Conservation (phyloP, 2,797 vertebrate species). For the Steatocranus sp. region DNA sequence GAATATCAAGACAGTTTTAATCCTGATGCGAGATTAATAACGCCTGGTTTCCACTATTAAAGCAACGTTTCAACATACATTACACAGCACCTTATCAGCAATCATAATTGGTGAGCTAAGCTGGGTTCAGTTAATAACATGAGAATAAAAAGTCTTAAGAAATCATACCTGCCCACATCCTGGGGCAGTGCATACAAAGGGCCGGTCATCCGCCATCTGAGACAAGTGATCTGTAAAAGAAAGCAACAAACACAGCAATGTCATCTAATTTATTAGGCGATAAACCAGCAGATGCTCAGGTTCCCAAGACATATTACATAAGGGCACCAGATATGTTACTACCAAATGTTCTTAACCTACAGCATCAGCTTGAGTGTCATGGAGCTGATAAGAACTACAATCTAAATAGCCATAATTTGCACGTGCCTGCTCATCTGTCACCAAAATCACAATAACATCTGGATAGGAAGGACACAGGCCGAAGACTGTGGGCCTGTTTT, state of each 20-base stretch:
- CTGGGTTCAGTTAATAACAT: not conserved
- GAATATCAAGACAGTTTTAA: not conserved
- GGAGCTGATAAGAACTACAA: constrained; percentile 13
- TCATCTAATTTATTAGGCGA: not conserved
- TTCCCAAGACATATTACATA: not conserved
- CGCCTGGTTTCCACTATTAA: not conserved
- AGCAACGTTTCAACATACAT: not conserved
- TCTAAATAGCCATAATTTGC: not conserved
- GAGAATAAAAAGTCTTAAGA: not conserved
- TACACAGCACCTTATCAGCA: not conserved
- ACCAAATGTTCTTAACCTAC: not conserved
- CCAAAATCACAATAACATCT: not conserved
- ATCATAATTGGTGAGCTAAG: not conserved
- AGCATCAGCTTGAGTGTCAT: not conserved
- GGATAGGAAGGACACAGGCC: not conserved
- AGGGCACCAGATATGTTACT: not conserved
- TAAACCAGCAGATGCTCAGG: not conserved
- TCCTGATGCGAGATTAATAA: not conserved
- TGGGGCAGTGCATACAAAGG: constrained; percentile 92
- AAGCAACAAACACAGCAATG: not conserved
- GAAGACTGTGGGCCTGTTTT: not conserved
- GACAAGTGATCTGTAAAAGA: constrained; percentile 47
- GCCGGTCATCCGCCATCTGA: constrained; percentile 95
- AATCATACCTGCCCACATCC: constrained; percentile 94
- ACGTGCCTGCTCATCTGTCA: not conserved